A percentile compares a stretch with the other conserved stretches of the same genome.
Evolutionary conservation across 92 coral and sea anemone genomes (phyloP).

Genomic region (Meandrina meandrites): DNA sequence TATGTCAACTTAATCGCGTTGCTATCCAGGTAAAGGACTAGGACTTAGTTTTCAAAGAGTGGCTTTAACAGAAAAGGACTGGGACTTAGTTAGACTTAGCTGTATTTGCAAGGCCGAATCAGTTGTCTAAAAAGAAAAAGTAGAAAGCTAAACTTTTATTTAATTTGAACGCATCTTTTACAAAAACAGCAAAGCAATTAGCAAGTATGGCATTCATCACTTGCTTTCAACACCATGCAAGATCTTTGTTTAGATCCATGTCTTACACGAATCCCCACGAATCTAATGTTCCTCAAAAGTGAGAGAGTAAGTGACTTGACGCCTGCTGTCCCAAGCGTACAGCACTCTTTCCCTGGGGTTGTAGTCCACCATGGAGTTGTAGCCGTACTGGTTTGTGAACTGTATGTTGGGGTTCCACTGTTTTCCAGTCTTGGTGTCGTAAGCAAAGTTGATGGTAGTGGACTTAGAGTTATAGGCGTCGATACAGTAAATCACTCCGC

Average conservation of each 20-base stretch:
- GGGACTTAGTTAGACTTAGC: no score
- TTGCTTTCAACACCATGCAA: neutral
- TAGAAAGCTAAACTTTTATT: neutral
- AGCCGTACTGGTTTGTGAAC: conserved; percentile 17
- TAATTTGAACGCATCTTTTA: neutral
- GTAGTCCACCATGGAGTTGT: conserved; percentile 17
- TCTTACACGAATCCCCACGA: neutral
- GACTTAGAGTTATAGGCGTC: neutral
- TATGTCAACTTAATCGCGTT: no score
- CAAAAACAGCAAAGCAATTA: neutral
- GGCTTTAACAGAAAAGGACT: no score
- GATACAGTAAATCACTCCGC: conserved; percentile 24
- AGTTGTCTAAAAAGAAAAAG: neutral
- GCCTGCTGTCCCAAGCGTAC: conserved; percentile 27
- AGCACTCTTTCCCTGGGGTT: conserved; percentile 28
- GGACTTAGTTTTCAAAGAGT: no score
- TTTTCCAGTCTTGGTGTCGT: conserved; percentile 7
- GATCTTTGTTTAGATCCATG: no score
- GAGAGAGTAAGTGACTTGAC: conserved; percentile 27
- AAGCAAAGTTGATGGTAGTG: conserved; percentile 33
- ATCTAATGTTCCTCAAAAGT: conserved; percentile 23
- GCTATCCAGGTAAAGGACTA: neutral
- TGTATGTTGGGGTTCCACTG: conserved; percentile 16
- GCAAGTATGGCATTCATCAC: neutral
- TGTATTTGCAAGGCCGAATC: neutral